Conservation (phyloP, 2,797 vertebrate species). For the Pangasius larnaudii region DNA sequence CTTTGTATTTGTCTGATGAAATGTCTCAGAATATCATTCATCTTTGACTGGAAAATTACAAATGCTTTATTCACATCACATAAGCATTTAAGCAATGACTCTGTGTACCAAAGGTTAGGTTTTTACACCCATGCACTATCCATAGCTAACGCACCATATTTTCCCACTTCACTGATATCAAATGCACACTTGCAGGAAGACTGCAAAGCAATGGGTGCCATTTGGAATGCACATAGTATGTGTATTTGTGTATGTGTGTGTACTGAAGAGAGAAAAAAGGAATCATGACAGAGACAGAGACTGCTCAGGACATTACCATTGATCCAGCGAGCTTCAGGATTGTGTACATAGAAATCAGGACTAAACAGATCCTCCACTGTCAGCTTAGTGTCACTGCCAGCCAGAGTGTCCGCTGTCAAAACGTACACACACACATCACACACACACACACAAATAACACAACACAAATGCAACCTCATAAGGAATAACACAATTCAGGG, state of each 20-base stretch:
- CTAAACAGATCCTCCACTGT: conserved; percentile 93
- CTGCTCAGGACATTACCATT: conserved; percentile 78
- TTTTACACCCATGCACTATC: neutral
- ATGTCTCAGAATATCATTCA: neutral
- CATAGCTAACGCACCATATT: neutral
- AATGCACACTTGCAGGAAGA: neutral
- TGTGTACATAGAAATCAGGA: conserved; percentile 84
- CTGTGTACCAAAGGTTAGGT: neutral
- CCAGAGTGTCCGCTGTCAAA: conserved; percentile 84
- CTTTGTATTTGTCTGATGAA: neutral
- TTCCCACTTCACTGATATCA: neutral
- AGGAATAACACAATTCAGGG: neutral
- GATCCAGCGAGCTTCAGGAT: conserved; percentile 94
- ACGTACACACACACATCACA: conserved; percentile 25
- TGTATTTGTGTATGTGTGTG: neutral
- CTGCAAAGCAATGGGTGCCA: neutral
- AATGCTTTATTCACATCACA: neutral
- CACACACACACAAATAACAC: conserved; percentile 5
- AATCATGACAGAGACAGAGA: neutral
- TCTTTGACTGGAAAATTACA: too few relatives aligned
- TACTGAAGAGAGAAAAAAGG: neutral
- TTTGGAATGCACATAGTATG: neutral
- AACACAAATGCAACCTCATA: neutral
- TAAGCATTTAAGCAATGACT: neutral
- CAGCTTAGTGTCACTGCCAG: conserved; percentile 88